Evolutionary conservation across 2,888 invertebrate species (phyloP).

Genomic region (Boloria selene): DNA sequence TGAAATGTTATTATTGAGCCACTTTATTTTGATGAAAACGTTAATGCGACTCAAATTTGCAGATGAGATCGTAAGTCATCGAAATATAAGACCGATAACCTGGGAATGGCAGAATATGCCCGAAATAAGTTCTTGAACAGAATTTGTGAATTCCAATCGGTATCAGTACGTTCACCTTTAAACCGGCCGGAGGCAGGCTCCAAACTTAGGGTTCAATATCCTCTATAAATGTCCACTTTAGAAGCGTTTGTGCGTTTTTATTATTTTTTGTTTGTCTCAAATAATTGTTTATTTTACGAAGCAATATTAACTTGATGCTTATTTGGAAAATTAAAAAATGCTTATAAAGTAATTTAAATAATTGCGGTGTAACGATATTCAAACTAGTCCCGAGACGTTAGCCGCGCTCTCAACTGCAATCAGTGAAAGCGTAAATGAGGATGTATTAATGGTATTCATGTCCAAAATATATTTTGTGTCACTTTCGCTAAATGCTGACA

Average conservation of each 20-base stretch:
- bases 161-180: slow-evolving; percentile 74
- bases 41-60: slow-evolving; percentile 47
- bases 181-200: slow-evolving; percentile 70
- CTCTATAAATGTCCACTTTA: slow-evolving; percentile 66
- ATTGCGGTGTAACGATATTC: neutral
- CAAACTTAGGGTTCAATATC: slow-evolving; percentile 73
- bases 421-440: slow-evolving; percentile 73
- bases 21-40: slow-evolving; percentile 40
- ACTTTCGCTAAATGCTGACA: slow-evolving; percentile 69
- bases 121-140: slow-evolving; percentile 62
- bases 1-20: slow-evolving; percentile 38
- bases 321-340: neutral
- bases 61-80: slow-evolving; percentile 62
- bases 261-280: slow-evolving; percentile 37
- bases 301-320: neutral
- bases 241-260: slow-evolving; percentile 50
- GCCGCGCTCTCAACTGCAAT: slow-evolving; percentile 40
- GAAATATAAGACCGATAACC: slow-evolving; percentile 68
- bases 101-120: slow-evolving; percentile 66
- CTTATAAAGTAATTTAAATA: too few species aligned
- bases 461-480: slow-evolving; percentile 61
- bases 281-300: slow-evolving; percentile 41
- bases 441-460: slow-evolving; percentile 65
- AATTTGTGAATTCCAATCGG: slow-evolving; percentile 71
- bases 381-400: slow-evolving; percentile 13